phyloP scores from a whole-genome alignment of 2,797 vertebrate species.

The Periparus ater region DNA sequence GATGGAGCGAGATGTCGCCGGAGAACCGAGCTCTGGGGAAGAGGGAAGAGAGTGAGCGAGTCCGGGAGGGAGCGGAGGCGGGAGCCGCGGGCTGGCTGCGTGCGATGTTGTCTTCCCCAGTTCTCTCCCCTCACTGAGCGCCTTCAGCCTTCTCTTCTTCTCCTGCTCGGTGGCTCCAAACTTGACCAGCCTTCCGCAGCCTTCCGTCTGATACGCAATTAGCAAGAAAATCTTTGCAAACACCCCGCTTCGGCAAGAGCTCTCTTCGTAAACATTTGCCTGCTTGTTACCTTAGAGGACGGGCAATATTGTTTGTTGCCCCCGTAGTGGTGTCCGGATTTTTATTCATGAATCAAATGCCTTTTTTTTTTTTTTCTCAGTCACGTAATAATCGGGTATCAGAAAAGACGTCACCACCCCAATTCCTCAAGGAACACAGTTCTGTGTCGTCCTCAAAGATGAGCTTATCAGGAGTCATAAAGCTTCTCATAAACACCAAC shows the following conservation, averaged over 20 bases:
- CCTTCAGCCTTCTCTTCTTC: conserved; percentile 75
- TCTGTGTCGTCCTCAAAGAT: conserved; percentile 91
- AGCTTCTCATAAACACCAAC: conserved; percentile 81
- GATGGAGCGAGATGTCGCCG: not conserved
- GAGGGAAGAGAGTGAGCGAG: conserved; percentile 19
- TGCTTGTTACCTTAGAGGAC: conserved; percentile 84
- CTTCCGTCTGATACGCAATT: conserved; percentile 79
- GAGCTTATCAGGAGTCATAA: conserved; percentile 86
- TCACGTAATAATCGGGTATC: conserved; percentile 91
- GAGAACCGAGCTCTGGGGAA: conserved; percentile 1
- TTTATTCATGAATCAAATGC: conserved; percentile 87
- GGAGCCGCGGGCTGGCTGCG: conserved; percentile 48
- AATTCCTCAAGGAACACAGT: conserved; percentile 90
- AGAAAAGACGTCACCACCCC: conserved; percentile 92
- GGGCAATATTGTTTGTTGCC: conserved; percentile 87
- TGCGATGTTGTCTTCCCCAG: conserved; percentile 36
- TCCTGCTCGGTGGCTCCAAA: conserved; percentile 80
- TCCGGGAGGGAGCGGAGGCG: conserved; percentile 33
- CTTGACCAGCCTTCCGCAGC: conserved; percentile 79
- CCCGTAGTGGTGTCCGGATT: conserved; percentile 83
- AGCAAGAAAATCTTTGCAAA: conserved; percentile 75
- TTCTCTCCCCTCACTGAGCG: conserved; percentile 48
- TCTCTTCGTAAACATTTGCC: conserved; percentile 81
- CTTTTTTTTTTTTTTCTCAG: conserved; percentile 83
- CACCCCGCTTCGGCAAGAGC: conserved; percentile 70